Conservation (phyloP, 1,140 invertebrate species). For the Tyrophagus putrescentiae region DNA sequence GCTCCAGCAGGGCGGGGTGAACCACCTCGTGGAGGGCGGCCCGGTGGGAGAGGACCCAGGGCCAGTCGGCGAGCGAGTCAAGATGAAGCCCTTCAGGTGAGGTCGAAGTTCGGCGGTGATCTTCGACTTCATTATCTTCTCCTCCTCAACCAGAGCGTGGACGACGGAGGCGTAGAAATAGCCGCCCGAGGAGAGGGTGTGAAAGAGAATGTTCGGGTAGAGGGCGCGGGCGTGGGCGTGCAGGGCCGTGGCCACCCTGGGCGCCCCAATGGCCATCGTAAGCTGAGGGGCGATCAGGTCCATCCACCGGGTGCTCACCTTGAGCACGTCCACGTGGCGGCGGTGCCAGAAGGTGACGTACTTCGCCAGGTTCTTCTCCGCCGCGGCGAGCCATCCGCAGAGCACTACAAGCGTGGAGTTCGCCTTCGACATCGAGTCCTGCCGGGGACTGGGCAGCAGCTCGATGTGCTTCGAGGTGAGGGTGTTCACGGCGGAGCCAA, state of each 20-base stretch:
- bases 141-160: neutral
- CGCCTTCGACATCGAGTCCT: neutral
- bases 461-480: no score
- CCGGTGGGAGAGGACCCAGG: neutral
- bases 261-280: neutral
- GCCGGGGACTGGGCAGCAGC: no score
- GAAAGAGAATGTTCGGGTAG: slow-evolving; percentile 1
- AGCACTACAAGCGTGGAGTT: neutral
- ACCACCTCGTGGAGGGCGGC: neutral
- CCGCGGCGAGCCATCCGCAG: neutral
- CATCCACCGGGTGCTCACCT: neutral
- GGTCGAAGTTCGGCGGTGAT: neutral
- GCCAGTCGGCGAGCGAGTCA: neutral
- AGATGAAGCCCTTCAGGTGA: slow-evolving; percentile 2
- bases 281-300: neutral
- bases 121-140: no score
- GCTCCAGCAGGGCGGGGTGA: neutral
- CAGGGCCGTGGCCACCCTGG: neutral
- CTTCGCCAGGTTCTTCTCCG: neutral
- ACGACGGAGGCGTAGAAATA: slow-evolving; percentile 5
- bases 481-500: no score
- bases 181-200: neutral
- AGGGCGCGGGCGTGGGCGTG: neutral
- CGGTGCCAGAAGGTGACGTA: neutral
- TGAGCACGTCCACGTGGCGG: neutral